These are phyloP conservation scores for Merops nubicus DNA, from an alignment of 2,113 vertebrate species.

Conservation along the genomic window DNA sequence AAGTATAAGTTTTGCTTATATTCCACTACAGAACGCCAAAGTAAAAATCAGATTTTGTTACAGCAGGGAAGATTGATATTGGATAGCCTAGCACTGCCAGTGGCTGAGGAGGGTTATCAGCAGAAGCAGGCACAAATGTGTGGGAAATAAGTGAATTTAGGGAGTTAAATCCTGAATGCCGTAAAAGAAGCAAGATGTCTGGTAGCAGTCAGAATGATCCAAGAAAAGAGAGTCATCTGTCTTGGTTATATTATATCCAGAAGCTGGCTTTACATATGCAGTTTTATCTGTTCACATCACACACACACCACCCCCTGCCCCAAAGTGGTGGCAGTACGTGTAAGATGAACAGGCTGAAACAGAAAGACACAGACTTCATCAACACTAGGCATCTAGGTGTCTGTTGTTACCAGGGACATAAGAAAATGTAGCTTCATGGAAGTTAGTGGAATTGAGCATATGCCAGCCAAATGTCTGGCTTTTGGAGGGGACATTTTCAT, in stretches of 20 bases:
- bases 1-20: background rate
- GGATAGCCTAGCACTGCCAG: background rate
- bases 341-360: background rate
- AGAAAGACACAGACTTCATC: background rate
- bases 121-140: background rate
- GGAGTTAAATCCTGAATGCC: background rate
- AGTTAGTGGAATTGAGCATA: background rate
- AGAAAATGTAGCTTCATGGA: background rate
- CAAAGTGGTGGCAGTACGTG: background rate
- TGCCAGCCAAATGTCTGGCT: background rate
- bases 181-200: background rate
- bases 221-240: background rate
- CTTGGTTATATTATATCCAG: background rate
- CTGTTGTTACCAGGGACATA: background rate
- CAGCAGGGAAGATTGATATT: background rate
- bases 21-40: background rate
- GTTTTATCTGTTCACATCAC: background rate
- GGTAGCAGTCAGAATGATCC: background rate
- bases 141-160: background rate
- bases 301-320: fast-evolving
- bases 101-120: background rate
- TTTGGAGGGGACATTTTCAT: background rate
- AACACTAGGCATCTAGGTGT: background rate
- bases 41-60: background rate
- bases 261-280: background rate